phyloP scores from a whole-genome alignment of 2,113 vertebrate genomes.

The Plestiodon gilberti region DNA sequence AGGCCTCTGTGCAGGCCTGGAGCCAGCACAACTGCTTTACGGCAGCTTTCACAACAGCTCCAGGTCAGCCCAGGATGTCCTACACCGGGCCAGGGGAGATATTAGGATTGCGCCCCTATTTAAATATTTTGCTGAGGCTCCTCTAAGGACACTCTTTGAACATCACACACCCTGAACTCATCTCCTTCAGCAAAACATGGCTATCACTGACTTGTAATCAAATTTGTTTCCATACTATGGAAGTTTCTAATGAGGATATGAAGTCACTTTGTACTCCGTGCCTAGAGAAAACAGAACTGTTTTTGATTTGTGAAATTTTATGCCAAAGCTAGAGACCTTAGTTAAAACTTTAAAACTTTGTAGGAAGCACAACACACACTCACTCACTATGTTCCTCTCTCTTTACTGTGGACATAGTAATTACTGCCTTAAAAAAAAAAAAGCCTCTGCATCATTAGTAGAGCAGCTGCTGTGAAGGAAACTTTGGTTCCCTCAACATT shows the following conservation, averaged over 20 bases:
- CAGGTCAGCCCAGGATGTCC: no score
- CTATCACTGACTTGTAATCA: conserved; percentile 8
- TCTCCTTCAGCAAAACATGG: conserved; percentile 9
- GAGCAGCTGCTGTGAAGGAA: neutral
- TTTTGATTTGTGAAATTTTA: neutral
- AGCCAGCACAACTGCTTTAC: no score
- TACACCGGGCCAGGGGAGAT: no score
- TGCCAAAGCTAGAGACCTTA: neutral
- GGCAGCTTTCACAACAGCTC: no score
- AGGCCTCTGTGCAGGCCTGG: no score
- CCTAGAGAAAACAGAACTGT: neutral
- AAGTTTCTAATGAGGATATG: neutral
- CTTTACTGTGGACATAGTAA: neutral
- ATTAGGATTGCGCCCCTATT: no score
- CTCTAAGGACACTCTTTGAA: conserved; percentile 18
- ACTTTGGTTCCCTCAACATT: neutral
- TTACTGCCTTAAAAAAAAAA: neutral
- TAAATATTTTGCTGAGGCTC: conserved; percentile 48
- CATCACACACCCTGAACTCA: neutral
- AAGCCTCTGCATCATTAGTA: neutral
- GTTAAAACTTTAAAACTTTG: neutral
- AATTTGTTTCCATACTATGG: conserved; percentile 17
- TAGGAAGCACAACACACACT: conserved; percentile 9
- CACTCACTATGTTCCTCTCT: neutral
- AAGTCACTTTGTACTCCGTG: neutral